phyloP scores from a whole-genome alignment of 1,140 invertebrate genomes.

The Trypoxylus dichotomus region DNA sequence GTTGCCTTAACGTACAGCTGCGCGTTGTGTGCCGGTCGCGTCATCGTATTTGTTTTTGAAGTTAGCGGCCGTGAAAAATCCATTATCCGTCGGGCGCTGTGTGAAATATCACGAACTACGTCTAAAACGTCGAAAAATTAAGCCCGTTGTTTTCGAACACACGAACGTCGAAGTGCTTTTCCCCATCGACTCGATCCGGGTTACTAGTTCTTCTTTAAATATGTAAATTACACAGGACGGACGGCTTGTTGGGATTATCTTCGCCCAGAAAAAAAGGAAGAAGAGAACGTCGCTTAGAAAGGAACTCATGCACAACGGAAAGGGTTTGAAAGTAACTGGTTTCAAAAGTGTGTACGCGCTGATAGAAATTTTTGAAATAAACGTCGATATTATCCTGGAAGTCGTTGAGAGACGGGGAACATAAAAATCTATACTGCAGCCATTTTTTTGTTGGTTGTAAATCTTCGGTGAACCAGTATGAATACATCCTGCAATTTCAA shows the following conservation, averaged over 20 bases:
- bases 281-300: too few species aligned
- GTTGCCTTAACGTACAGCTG: too few species aligned
- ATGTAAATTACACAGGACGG: neutral
- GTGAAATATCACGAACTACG: slow-evolving; percentile 11
- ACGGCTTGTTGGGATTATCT: neutral
- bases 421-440: too few species aligned
- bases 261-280: neutral
- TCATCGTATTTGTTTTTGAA: slow-evolving; percentile 16
- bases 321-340: too few species aligned
- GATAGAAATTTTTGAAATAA: too few species aligned
- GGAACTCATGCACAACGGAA: too few species aligned
- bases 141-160: neutral
- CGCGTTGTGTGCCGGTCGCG: too few species aligned
- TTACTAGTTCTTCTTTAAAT: neutral
- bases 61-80: slow-evolving; percentile 9
- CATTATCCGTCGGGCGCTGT: neutral
- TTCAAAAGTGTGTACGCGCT: too few species aligned
- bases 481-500: neutral
- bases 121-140: slow-evolving; percentile 24
- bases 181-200: neutral
- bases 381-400: too few species aligned
- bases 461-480: neutral
- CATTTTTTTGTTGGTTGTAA: neutral
- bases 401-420: too few species aligned
- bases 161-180: neutral